These are phyloP conservation scores for Gavialis gangeticus DNA, from an alignment of 2,113 vertebrate genomes.

Conservation along the genomic window DNA sequence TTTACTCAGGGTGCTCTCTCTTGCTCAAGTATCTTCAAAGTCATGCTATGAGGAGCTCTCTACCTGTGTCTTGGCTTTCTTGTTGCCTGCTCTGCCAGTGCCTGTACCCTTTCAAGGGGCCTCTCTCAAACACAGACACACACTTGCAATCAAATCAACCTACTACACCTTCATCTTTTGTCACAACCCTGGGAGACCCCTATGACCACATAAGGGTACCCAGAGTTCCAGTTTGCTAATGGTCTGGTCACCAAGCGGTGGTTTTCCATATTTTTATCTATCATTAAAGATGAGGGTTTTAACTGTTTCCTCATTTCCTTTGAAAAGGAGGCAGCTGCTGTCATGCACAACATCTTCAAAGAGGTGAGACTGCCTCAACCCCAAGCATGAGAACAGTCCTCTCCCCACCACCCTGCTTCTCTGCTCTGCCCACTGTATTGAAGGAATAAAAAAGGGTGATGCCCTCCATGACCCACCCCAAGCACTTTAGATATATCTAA, in stretches of 20 bases:
- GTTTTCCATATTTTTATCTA: neutral
- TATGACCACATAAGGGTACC: neutral
- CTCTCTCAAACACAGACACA: neutral
- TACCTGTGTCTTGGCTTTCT: neutral
- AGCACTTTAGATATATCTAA: too few relatives aligned
- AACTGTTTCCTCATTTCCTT: neutral
- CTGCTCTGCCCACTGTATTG: neutral
- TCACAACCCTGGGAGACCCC: neutral
- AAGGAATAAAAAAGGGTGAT: neutral
- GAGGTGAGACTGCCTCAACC: neutral
- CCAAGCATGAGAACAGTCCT: too few relatives aligned
- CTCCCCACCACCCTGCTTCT: neutral
- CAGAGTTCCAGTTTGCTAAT: neutral
- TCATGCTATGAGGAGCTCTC: neutral
- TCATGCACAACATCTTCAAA: neutral
- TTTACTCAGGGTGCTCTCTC: neutral
- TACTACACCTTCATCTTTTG: neutral
- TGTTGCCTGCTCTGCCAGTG: neutral
- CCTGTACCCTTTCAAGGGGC: neutral
- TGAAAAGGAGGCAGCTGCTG: neutral
- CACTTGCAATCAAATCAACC: rapidly evolving
- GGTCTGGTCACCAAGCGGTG: neutral
- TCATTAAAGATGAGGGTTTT: neutral
- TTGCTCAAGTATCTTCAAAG: neutral
- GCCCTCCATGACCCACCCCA: too few relatives aligned